These are phyloP conservation scores for Balanococcus diminutus DNA, from an alignment of 2,888 invertebrate genomes.

Conservation along the genomic window DNA sequence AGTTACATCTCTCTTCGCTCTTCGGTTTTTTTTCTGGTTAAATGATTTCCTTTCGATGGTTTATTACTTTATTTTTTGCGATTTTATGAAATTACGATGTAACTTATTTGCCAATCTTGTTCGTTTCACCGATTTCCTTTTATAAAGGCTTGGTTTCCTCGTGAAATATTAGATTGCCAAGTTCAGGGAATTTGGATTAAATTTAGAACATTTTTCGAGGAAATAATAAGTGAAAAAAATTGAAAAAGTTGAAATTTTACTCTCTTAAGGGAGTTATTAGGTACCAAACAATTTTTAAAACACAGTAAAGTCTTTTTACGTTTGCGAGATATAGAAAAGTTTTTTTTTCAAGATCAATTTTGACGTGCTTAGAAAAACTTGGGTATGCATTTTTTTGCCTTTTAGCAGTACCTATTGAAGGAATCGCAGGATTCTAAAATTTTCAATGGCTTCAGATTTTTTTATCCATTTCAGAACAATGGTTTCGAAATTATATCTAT, in stretches of 20 bases:
- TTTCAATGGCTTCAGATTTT: no score
- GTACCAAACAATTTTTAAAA: no score
- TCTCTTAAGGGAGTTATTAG: not conserved
- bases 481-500: no score
- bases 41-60: not conserved
- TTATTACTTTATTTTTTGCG: constrained; percentile 2
- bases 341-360: no score
- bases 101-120: not conserved
- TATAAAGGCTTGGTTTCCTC: no score
- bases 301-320: no score
- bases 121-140: not conserved
- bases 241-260: not conserved
- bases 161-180: not conserved
- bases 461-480: no score
- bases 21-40: not conserved
- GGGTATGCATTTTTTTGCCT: no score
- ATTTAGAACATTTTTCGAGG: not conserved
- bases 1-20: not conserved
- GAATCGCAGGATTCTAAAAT: no score
- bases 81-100: not conserved
- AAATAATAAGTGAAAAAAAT: not conserved
- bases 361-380: no score
- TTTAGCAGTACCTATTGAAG: no score
- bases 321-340: no score
- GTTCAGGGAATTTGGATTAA: not conserved